These are phyloP conservation scores for Protonibea diacanthus DNA, from an alignment of 2,797 vertebrate genomes.

Conservation along the genomic window DNA sequence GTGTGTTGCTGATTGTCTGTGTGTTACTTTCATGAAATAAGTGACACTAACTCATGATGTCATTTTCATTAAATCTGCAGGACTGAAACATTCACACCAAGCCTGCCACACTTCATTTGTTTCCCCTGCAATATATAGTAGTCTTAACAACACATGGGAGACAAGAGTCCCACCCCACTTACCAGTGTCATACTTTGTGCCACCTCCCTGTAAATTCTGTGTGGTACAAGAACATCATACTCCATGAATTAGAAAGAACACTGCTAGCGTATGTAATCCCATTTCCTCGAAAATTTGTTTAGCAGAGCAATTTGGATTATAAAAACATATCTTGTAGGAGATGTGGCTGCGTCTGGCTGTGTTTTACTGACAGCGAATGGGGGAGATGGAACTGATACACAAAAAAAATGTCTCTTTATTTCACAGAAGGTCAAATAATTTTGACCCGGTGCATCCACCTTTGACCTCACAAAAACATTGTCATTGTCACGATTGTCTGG, in stretches of 20 bases:
- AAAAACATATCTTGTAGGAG: neutral
- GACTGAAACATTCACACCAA: neutral
- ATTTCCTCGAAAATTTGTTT: slow-evolving; percentile 18
- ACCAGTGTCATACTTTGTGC: neutral
- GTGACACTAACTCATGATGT: neutral
- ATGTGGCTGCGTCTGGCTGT: neutral
- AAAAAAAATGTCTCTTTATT: slow-evolving; percentile 47
- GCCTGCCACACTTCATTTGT: neutral
- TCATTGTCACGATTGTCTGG: slow-evolving; percentile 56
- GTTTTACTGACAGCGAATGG: slow-evolving; percentile 15
- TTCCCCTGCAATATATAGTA: neutral
- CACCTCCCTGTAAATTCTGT: neutral
- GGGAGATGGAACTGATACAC: slow-evolving; percentile 7
- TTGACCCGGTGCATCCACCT: slow-evolving; percentile 50
- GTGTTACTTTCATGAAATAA: neutral
- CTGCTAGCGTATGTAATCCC: neutral
- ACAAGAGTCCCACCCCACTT: neutral
- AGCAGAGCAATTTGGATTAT: neutral
- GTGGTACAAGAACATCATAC: neutral
- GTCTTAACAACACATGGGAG: slow-evolving; percentile 1
- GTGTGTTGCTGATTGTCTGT: slow-evolving; percentile 3
- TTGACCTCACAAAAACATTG: slow-evolving; percentile 59
- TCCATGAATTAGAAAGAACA: slow-evolving; percentile 7
- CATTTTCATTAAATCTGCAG: neutral
- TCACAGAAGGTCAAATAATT: slow-evolving; percentile 49